These are phyloP conservation scores for Trichacis sp. DNA, from an alignment of 2,888 invertebrate genomes.

Conservation along the genomic window DNA sequence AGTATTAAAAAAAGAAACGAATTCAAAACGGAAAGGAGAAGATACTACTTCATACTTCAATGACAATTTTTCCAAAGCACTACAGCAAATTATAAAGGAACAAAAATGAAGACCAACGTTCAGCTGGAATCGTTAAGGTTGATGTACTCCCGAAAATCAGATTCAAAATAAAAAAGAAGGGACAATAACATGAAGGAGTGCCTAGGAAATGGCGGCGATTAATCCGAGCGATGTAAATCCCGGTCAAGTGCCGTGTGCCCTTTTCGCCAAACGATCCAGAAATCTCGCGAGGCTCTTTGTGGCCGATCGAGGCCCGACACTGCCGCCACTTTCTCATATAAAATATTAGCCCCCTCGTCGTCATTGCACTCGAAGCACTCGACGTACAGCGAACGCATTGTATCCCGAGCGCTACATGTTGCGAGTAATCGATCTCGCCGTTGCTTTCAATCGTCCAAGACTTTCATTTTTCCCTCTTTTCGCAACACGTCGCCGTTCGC, in stretches of 20 bases:
- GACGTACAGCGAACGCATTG: slow-evolving; percentile 27
- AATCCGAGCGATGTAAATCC: slow-evolving; percentile 47
- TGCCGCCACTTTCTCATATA: slow-evolving; percentile 40
- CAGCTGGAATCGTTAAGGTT: no score
- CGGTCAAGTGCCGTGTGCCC: slow-evolving; percentile 26
- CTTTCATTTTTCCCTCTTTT: slow-evolving; percentile 11
- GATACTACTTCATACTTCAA: no score
- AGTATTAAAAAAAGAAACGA: no score
- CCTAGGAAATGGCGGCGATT: no score
- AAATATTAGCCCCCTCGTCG: slow-evolving; percentile 27
- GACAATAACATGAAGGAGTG: no score
- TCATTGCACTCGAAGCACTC: slow-evolving; percentile 14
- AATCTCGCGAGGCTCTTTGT: slow-evolving; percentile 32
- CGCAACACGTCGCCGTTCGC: slow-evolving; percentile 8
- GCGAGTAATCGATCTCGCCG: slow-evolving; percentile 31
- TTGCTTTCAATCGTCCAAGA: slow-evolving; percentile 11
- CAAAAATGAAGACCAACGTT: no score
- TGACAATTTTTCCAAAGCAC: no score
- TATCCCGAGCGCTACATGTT: slow-evolving; percentile 15
- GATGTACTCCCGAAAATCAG: no score
- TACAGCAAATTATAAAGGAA: no score
- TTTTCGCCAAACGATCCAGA: slow-evolving; percentile 32
- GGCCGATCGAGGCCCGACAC: slow-evolving; percentile 32
- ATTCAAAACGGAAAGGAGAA: no score
- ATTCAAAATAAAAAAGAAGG: no score